Evolutionary conservation across 2,113 vertebrate species (phyloP).

Genomic region (Microtus oregoni): DNA sequence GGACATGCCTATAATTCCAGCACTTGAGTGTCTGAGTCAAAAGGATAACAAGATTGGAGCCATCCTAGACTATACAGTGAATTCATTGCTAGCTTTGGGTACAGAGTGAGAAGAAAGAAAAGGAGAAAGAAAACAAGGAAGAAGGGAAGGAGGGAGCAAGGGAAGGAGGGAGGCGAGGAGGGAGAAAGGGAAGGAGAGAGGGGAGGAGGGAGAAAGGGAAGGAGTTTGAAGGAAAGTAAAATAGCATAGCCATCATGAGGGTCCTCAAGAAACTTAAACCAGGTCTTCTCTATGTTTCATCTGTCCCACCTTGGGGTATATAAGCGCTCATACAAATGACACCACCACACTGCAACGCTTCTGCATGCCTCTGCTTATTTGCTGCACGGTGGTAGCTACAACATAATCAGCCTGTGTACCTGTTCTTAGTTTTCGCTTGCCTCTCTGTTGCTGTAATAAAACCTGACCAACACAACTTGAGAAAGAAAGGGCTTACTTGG

Average conservation of each 20-base stretch:
- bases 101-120: background rate
- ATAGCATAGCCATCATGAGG: background rate
- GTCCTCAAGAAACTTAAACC: background rate
- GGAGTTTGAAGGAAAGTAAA: background rate
- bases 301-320: no score
- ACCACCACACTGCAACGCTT: background rate
- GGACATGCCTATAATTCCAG: no score
- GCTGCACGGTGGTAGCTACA: background rate
- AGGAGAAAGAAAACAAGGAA: no score
- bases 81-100: background rate
- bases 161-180: no score
- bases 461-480: background rate
- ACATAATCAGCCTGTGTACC: background rate
- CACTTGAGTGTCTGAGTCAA: background rate
- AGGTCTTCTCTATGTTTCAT: background rate
- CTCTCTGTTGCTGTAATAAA: background rate
- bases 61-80: no score
- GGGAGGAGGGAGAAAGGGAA: background rate
- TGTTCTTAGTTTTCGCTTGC: background rate
- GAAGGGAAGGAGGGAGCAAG: no score
- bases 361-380: background rate
- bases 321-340: background rate
- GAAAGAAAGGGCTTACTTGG: background rate
- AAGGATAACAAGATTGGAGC: background rate
- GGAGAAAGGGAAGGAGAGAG: accelerated